Evolutionary conservation across 1,140 invertebrate species (phyloP), one percentile per base, ranked within the genome.

Genomic region (Mizuhopecten yessoensis): DNA sequence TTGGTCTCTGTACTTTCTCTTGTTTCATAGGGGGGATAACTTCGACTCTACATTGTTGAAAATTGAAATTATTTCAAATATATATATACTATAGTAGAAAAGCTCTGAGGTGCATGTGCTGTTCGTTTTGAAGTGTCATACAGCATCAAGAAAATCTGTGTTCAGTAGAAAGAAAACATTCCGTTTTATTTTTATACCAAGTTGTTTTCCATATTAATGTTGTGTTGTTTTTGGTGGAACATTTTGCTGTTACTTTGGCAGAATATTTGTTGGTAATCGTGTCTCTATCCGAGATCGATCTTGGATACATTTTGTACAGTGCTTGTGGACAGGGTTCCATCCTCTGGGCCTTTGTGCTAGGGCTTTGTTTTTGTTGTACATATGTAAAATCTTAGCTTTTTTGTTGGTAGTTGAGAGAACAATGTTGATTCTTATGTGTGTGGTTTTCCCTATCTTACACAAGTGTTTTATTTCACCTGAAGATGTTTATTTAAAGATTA

Each of bases 71-170:
- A 39, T 39, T 7, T 7, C 29, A 29, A 29, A 29, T n/a, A 75
- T 29, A 75, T 23, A 7, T 75, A 39, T 39, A 7, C 5, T 39
- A 7, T 39, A 7, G 5, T 39, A 39, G 13, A 75, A 75, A 15
- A 29, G 9, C 23, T 75, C n/a, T 29, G 23, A n/a, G 57, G 57
- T 75, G 57, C 57, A 75, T 75, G 57, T 75, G 57, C 57, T 29
- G 57, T 75, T 75, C 57, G n/a, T 75, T 39, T 75, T 75, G 57
- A 75, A 75, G 57, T 75, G n/a, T 75, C 57, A 75, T 75, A 75
- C 57, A 75, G 17, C 57, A 75, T 75, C 57, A 75, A 75, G 29
- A 5, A 75, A 75, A 75, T 29, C 57, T 75, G 57, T 75, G 57
- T 75, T 75, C 57, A 75, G 57, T 75, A 75, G 57, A 75, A 75